phyloP scores from a whole-genome alignment of 2,113 vertebrate genomes.

The Chionis minor region DNA sequence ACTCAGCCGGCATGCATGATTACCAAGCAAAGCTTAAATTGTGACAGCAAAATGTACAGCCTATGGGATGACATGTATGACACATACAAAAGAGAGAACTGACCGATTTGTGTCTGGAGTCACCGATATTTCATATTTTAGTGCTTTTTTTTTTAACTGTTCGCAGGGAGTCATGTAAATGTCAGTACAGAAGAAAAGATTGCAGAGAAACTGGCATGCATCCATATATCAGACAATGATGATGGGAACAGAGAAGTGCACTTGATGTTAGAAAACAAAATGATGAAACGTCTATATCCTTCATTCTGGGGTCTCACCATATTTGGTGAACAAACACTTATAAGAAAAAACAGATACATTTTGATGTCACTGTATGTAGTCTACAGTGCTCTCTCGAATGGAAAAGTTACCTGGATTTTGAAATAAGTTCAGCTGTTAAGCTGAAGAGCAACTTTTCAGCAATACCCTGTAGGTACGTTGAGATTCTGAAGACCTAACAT shows the following conservation, averaged over 20 bases:
- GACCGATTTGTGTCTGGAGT: background rate
- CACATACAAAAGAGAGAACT: background rate
- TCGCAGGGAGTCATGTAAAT: background rate
- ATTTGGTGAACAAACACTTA: background rate
- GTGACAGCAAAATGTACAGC: conserved; percentile 18
- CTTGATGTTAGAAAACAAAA: background rate
- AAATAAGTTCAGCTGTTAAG: background rate
- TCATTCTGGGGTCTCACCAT: background rate
- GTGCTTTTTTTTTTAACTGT: background rate
- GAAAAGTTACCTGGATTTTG: background rate
- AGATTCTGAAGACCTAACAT: background rate
- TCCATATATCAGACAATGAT: background rate
- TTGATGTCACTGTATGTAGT: background rate
- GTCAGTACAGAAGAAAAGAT: background rate
- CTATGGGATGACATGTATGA: background rate
- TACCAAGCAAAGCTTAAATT: conserved; percentile 41
- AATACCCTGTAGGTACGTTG: fast-evolving
- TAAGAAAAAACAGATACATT: background rate
- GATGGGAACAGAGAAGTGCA: background rate
- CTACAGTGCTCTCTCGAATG: background rate
- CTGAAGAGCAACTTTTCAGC: background rate
- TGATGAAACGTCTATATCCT: background rate
- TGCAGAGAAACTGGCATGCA: background rate
- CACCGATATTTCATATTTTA: background rate
- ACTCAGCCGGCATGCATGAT: background rate